phyloP scores from a whole-genome alignment of 2,888 invertebrate species.

The Anarsia innoxiella region DNA sequence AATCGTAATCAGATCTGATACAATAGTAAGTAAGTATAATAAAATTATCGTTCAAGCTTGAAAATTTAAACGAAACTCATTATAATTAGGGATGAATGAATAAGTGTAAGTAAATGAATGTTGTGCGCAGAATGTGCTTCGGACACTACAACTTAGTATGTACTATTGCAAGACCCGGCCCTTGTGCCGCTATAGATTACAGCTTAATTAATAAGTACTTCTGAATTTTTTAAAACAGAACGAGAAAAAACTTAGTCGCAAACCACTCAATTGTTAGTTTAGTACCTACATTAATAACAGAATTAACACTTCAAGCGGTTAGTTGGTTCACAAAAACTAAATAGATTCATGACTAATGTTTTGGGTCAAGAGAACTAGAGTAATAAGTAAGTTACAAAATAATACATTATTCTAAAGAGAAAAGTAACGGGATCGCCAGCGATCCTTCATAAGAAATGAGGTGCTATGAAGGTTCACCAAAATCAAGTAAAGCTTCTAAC shows the following conservation, averaged over 20 bases:
- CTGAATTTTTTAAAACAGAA: constrained; percentile 35
- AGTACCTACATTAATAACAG: constrained; percentile 54
- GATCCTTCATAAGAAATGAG: constrained; percentile 65
- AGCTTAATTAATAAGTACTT: constrained; percentile 26
- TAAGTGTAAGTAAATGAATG: constrained; percentile 27
- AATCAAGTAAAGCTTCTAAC: constrained; percentile 58
- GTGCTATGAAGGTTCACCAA: constrained; percentile 62
- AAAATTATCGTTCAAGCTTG: no score
- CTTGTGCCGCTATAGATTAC: constrained; percentile 34
- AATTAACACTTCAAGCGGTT: constrained; percentile 65
- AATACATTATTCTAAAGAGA: constrained; percentile 66
- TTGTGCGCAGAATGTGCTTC: constrained; percentile 56
- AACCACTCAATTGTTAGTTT: constrained; percentile 70
- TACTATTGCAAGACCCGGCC: constrained; percentile 71
- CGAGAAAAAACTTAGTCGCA: constrained; percentile 56
- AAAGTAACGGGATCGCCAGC: constrained; percentile 70
- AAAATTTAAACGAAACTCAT: no score
- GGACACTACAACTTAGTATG: constrained; percentile 37
- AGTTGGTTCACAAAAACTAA: constrained; percentile 60
- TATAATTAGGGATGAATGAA: constrained; percentile 23
- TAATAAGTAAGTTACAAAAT: constrained; percentile 48
- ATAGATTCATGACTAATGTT: constrained; percentile 43
- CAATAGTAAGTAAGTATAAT: no score
- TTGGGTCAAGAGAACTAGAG: constrained; percentile 49
- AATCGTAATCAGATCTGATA: constrained; percentile 13